Evolutionary conservation across 2,113 vertebrate species (phyloP).

Genomic region (Neofelis nebulosa): DNA sequence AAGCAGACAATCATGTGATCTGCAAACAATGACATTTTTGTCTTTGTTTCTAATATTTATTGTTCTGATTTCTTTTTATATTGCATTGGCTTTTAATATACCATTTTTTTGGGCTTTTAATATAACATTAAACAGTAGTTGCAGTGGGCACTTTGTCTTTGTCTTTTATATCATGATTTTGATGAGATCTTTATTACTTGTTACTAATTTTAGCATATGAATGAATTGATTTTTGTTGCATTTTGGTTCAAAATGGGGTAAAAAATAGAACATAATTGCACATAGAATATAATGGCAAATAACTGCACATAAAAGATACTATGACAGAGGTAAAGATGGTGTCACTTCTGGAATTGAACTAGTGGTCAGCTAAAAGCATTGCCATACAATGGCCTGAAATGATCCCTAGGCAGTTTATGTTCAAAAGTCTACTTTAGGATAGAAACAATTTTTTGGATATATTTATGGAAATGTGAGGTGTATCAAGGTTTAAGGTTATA

Average conservation of each 20-base stretch:
- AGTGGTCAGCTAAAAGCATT: too few relatives aligned
- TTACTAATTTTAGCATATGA: constrained; percentile 27
- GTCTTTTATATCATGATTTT: constrained; percentile 40
- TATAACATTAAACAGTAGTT: not conserved
- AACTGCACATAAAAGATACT: not conserved
- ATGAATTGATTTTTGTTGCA: not conserved
- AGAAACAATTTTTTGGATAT: not conserved
- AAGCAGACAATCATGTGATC: not conserved
- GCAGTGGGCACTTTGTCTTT: not conserved
- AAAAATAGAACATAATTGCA: not conserved
- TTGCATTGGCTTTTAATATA: not conserved
- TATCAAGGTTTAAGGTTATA: not conserved
- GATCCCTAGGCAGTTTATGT: not conserved
- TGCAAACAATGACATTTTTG: not conserved
- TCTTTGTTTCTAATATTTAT: not conserved
- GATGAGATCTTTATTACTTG: constrained; percentile 33
- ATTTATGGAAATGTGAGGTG: not conserved
- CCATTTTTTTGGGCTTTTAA: not conserved
- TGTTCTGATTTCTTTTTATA: not conserved
- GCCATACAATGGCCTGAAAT: not conserved
- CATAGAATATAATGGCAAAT: not conserved
- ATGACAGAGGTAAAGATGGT: too few relatives aligned
- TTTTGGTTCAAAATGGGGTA: not conserved
- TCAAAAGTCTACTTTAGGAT: not conserved
- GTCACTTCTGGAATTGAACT: not conserved